phyloP scores from a whole-genome alignment of 2,113 vertebrate genomes.

The Heterocephalus glaber region DNA sequence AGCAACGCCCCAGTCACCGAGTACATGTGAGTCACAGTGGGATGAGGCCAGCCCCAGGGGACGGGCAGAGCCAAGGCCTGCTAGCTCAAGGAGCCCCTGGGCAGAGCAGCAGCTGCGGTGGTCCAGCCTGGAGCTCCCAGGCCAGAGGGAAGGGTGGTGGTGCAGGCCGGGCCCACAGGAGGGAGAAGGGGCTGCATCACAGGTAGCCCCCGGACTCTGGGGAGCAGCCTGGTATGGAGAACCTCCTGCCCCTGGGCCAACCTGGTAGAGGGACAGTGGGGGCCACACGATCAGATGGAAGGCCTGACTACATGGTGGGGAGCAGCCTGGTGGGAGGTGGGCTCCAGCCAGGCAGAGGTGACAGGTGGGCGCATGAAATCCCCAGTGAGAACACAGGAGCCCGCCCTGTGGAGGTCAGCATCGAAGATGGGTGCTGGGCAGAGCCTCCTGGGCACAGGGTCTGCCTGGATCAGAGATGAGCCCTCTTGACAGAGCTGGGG shows the following conservation, averaged over 20 bases:
- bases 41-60: neutral
- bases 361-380: accelerated
- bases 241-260: neutral
- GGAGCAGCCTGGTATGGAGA: neutral
- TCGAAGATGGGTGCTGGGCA: neutral
- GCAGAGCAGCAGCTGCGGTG: neutral
- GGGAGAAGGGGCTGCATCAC: accelerated
- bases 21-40: conserved; percentile 93
- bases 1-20: conserved; percentile 98
- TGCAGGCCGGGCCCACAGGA: neutral
- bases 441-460: neutral
- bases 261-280: neutral
- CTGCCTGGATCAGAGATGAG: too few species aligned
- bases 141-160: neutral
- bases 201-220: neutral
- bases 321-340: neutral
- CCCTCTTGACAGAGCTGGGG: neutral
- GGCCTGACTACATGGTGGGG: accelerated
- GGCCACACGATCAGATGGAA: neutral
- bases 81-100: neutral
- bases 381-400: neutral
- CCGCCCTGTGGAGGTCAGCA: neutral
- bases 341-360: neutral
- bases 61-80: neutral
- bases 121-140: neutral